Base-by-base conservation (phyloP, 2,113 vertebrate species). In the Xenopus laevis region DNA sequence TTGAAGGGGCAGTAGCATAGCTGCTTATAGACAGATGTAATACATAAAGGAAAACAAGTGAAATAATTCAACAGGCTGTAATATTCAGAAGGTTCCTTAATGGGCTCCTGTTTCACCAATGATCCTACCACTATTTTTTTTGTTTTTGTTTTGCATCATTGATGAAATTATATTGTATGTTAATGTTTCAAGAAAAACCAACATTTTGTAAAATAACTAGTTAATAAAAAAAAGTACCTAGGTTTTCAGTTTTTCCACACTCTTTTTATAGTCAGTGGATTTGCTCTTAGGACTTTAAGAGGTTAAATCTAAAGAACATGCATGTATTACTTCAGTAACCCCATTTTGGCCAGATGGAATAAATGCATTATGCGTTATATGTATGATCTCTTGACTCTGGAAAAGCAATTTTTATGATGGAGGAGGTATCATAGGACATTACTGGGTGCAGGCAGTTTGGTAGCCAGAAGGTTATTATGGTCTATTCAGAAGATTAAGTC, bases 341-440 rank as follows among this genome's bases (percentile, higher is more conserved):
- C 68, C 8, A 59, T 71, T 68, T 66, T 58, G 18, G 55, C 13
- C 7, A 20, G 30, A 59, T 65, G 57, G 66, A 68, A 61, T 65
- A 30, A 21, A 45, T 73, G 64, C 61, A 65, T 57, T 45, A 59
- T 59, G 66, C 83, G 6, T 40, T 40, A 40, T 40, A 40, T 40
- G 33, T 40, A 77, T 81, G 78, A 82, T 83, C 80, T 77, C 65
- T 74, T 79, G 80, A 81, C 73, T 46, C 75, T 64, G 23, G 47
- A 82, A 79, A 79, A 82, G 68, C 69, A 79, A 62, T 80, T 79
- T 80, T 79, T 64, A 79, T 81, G 81, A 59, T 80, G 73, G 71
- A 27, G 78, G 81, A 84, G 71, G 45, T 74, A 78, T 55, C 53
- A 78, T 81, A 70, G 77, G 80, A 82, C 82, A 64, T 83, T 77